These are phyloP conservation scores for Hirtodrosophila histrioides DNA, from an alignment of 2,888 invertebrate genomes.

Conservation along the genomic window DNA sequence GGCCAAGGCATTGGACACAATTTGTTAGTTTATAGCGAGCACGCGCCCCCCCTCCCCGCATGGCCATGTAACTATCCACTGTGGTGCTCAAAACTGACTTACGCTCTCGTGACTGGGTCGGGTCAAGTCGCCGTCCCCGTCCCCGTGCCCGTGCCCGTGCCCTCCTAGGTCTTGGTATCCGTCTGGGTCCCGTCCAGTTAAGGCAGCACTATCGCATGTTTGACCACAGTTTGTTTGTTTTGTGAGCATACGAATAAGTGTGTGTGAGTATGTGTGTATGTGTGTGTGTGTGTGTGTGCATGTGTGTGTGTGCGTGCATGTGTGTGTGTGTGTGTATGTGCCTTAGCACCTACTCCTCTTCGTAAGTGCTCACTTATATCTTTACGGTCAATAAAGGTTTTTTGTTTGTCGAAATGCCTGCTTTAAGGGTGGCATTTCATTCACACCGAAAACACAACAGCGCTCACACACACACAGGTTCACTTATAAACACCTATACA, in stretches of 20 bases:
- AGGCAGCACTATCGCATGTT: conserved; percentile 52
- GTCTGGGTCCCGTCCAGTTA: conserved; percentile 8
- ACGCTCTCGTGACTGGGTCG: conserved; percentile 34
- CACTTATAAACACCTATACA: conserved; percentile 2
- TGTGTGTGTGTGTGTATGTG: conserved; percentile 28
- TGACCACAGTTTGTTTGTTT: conserved; percentile 64
- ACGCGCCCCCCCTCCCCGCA: background rate
- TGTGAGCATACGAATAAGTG: conserved; percentile 4
- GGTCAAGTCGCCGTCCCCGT: conserved; percentile 19
- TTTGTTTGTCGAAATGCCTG: conserved; percentile 22
- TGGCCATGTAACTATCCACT: background rate
- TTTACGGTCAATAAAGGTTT: conserved; percentile 71
- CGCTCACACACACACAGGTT: conserved; percentile 12
- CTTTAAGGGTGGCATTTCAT: conserved; percentile 57
- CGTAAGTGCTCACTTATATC: conserved; percentile 66
- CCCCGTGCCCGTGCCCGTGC: no score
- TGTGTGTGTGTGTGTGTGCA: conserved; percentile 21
- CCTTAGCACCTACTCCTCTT: conserved; percentile 70
- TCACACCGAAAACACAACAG: conserved; percentile 17
- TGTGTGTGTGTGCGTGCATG: background rate
- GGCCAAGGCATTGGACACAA: conserved; percentile 30
- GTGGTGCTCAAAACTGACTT: background rate
- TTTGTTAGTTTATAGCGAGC: conserved; percentile 40
- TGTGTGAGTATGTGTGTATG: background rate
- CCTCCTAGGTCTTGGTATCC: no score